Evolutionary conservation across 92 coral and sea anemone genomes (phyloP).

Genomic region (Hydrozoanthus gracilis): DNA sequence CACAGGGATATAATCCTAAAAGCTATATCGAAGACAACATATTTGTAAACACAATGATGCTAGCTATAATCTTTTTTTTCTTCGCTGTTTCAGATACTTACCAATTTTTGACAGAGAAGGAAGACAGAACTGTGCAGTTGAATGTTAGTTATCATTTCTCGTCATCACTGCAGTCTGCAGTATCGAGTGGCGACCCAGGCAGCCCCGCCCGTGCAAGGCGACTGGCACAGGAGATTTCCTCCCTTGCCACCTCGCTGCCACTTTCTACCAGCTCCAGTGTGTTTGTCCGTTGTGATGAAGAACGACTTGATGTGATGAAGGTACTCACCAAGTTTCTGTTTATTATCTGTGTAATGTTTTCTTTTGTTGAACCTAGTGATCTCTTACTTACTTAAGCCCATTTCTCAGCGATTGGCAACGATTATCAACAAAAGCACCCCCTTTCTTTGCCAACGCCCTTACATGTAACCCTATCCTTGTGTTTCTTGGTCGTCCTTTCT

Average conservation of each 20-base stretch:
- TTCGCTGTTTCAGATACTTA: constrained; percentile 67
- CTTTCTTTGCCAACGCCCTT: too few species aligned
- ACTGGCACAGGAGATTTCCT: constrained; percentile 97
- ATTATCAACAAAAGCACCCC: too few species aligned
- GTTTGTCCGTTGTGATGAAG: constrained; percentile 97
- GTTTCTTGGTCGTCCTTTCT: too few species aligned
- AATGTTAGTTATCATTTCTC: constrained; percentile 91
- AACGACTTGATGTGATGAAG: constrained; percentile 98
- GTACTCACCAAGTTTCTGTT: constrained; percentile 43
- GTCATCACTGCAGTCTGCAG: constrained; percentile 90
- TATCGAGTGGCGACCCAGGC: constrained; percentile 80
- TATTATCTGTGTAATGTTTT: background rate
- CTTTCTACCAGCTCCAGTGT: constrained; percentile 97
- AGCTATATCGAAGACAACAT: background rate
- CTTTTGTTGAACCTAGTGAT: background rate
- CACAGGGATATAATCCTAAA: too few species aligned
- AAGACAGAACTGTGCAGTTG: constrained; percentile 81
- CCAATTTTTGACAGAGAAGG: constrained; percentile 83
- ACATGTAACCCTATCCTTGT: too few species aligned
- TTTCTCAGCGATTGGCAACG: too few species aligned
- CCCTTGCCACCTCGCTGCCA: constrained; percentile 96
- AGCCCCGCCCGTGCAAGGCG: constrained; percentile 95
- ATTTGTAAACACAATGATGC: background rate
- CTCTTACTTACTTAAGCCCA: too few species aligned
- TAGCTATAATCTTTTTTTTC: background rate